A percentile compares a stretch with the other conserved stretches of the same genome.
Evolutionary conservation across 2,888 invertebrate species (phyloP).

Genomic region (Synergus gifuensis): DNA sequence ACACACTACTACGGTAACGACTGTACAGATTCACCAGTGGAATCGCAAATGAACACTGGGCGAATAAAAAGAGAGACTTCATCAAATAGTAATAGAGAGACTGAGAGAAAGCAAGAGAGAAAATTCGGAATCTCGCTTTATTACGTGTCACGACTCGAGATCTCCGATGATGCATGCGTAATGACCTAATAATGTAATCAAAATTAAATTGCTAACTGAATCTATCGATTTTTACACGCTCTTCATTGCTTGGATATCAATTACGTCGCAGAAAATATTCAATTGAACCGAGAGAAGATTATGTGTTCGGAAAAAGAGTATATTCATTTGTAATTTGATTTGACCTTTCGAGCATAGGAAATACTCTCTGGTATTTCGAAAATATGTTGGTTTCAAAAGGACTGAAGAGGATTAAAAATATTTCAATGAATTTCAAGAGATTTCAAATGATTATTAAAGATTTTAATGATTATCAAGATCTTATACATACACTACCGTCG

Average conservation of each 20-base stretch:
- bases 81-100: not conserved
- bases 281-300: not conserved
- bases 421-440: too few relatives aligned
- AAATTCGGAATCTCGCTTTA: constrained; percentile 1
- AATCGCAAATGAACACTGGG: constrained; percentile 33
- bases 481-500: too few relatives aligned
- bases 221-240: not conserved
- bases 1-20: constrained; percentile 19
- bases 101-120: not conserved
- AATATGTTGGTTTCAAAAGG: too few relatives aligned
- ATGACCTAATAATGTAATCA: constrained; percentile 28
- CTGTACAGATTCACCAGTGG: constrained; percentile 27
- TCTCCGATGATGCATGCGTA: constrained; percentile 24
- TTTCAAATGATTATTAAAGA: too few relatives aligned
- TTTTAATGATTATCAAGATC: too few relatives aligned
- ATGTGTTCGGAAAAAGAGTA: too few relatives aligned
- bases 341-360: not conserved
- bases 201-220: constrained; percentile 13
- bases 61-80: not conserved
- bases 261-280: not conserved
- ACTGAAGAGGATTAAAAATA: too few relatives aligned
- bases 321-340: not conserved
- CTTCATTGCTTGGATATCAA: not conserved
- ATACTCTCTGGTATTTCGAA: too few relatives aligned
- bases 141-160: constrained; percentile 27